Conservation (phyloP, 2,888 invertebrate species). For the Melieria omissa region DNA sequence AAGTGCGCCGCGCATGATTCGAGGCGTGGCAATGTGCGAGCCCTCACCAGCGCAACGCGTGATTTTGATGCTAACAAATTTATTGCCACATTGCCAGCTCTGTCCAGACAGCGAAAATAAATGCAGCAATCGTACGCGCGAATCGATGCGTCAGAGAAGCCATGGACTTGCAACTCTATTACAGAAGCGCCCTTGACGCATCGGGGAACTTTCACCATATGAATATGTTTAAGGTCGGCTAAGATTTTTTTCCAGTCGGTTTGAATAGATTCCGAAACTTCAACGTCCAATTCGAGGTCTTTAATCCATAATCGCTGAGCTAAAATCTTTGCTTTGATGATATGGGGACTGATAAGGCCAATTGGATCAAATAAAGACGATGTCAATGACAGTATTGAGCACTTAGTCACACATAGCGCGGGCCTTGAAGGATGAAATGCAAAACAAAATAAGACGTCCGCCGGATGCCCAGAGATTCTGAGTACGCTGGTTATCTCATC, state of each 20-base stretch:
- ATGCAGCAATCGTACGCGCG: constrained; percentile 1
- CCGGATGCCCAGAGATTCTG: too few species aligned
- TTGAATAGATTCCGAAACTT: too few species aligned
- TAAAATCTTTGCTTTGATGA: background rate
- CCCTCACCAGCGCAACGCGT: too few species aligned
- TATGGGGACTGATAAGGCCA: background rate
- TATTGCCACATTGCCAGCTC: too few species aligned
- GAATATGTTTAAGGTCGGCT: background rate
- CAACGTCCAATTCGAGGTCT: background rate
- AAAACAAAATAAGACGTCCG: too few species aligned
- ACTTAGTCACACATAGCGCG: too few species aligned
- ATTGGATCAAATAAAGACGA: background rate
- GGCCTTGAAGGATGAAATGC: too few species aligned
- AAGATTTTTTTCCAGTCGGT: background rate
- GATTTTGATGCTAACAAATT: too few species aligned
- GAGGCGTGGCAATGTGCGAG: too few species aligned
- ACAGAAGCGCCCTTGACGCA: background rate
- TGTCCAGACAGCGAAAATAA: too few species aligned
- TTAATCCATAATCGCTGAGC: background rate
- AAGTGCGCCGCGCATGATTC: too few species aligned
- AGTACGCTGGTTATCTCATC: too few species aligned
- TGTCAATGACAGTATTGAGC: background rate
- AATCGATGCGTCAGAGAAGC: background rate
- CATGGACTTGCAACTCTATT: background rate
- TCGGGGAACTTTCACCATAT: background rate